Base-by-base conservation (phyloP, 2,797 vertebrate species). In the Cryptoblepharus egeriae region DNA sequence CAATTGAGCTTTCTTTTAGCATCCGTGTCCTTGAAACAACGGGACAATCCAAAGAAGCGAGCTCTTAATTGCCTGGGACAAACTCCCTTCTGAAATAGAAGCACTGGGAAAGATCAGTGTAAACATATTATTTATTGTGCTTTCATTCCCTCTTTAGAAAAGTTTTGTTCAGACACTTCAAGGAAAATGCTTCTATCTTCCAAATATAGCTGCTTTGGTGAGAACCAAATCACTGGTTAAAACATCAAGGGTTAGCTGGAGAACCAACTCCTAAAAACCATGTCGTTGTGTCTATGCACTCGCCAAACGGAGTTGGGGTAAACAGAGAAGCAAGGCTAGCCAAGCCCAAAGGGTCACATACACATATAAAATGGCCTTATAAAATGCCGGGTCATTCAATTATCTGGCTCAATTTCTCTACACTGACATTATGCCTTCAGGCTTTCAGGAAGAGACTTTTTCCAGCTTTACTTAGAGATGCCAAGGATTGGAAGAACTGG, bases 211-310 rank as follows among this genome's bases (percentile, higher is more conserved):
- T 83, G 64, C 85, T 75, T 45, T 52, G 57, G 79, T 68, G 79
- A 86, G 82, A 91, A 91, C 80, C 39, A 86, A 89, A n/a, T 84
- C 70, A 55, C 69, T 61, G 79, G 83, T 88, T 73, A 81, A 88
- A 91, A 82, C 72, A 88, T 76, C 82, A 86, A 87, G 55, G 79
- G 75, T 87, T 64, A 82, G 75, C 75, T 80, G 89, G 77, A 89
- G 90, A 92, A 82, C 60, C 9, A 87, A 79, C 72, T 82, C 73
- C 60, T 79, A 57, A 85, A 13, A 89, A 83, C 55, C 39, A 69
- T 61, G 63, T 1, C 3, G 65, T 75, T 88, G 90, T 84, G 39
- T 80, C 73, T 70, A 4, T 45, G 28, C 13, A n/a, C 61, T 71
- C 49, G n/a, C 42, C 37, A n/a, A 45, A 30, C n/a, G 6, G 45